phyloP scores from a whole-genome alignment of 2,888 invertebrate genomes.

The Prosopocoilus inquinatus region DNA sequence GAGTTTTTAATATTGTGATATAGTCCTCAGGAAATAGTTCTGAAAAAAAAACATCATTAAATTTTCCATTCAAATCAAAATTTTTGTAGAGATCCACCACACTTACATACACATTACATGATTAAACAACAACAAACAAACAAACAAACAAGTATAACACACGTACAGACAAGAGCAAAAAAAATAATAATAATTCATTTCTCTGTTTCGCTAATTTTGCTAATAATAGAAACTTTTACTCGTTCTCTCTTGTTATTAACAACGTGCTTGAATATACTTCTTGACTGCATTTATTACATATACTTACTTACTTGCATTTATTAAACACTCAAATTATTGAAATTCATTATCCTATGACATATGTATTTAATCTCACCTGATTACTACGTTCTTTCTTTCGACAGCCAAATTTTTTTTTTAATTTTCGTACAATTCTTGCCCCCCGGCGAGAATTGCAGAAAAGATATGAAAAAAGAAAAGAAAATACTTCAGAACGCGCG shows the following conservation, averaged over 20 bases:
- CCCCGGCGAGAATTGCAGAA: too few relatives aligned
- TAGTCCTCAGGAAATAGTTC: slow-evolving; percentile 49
- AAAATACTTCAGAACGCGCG: too few relatives aligned
- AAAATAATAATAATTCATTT: too few relatives aligned
- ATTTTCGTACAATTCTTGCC: too few relatives aligned
- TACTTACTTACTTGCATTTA: neutral
- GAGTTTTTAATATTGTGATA: slow-evolving; percentile 47
- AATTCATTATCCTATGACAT: neutral
- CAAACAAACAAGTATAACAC: neutral
- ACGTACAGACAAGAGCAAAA: neutral
- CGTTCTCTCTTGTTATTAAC: too few relatives aligned
- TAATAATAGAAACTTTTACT: too few relatives aligned
- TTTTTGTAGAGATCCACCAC: slow-evolving; percentile 31
- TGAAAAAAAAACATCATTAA: slow-evolving; percentile 39
- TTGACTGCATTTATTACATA: slow-evolving; percentile 8
- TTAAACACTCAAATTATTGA: neutral
- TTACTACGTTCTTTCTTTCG: too few relatives aligned
- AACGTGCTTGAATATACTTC: neutral
- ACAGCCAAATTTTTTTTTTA: too few relatives aligned
- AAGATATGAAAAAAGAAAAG: too few relatives aligned
- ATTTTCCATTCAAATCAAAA: slow-evolving; percentile 42
- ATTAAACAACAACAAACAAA: neutral
- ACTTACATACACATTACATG: slow-evolving; percentile 6
- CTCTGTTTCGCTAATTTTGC: neutral
- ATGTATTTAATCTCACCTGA: too few relatives aligned